These are phyloP conservation scores for Cerastis rubricosa DNA, from an alignment of 2,888 invertebrate species.

Conservation along the genomic window DNA sequence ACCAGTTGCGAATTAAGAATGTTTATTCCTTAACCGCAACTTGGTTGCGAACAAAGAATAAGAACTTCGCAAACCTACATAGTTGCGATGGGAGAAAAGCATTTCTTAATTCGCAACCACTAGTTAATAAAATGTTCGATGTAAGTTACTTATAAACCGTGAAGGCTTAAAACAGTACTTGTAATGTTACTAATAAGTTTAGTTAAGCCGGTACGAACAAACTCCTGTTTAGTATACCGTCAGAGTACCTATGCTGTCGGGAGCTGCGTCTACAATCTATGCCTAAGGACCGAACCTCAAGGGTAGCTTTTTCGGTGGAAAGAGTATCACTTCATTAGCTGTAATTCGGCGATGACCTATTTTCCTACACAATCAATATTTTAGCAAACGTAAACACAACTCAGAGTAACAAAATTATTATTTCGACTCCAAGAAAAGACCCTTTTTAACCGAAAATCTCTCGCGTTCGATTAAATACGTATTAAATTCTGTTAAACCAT, in stretches of 20 bases:
- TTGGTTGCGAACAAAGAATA: no score
- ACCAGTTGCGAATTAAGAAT: no score
- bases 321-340: background rate
- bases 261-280: background rate
- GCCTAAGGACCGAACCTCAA: background rate
- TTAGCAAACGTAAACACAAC: background rate
- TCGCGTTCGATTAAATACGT: background rate
- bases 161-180: no score
- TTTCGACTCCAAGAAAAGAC: background rate
- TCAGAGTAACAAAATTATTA: constrained; percentile 16
- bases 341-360: background rate
- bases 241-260: background rate
- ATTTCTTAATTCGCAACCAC: no score
- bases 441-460: constrained; percentile 12
- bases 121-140: no score
- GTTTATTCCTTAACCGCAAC: no score
- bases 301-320: background rate
- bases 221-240: background rate
- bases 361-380: background rate
- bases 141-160: no score
- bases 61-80: no score
- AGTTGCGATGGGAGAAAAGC: no score
- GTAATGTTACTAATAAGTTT: background rate
- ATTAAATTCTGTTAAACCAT: constrained; percentile 25
- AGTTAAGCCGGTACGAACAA: background rate